These are phyloP conservation scores for Steinernema feltiae DNA, from an alignment of 1,140 invertebrate genomes.

Conservation along the genomic window DNA sequence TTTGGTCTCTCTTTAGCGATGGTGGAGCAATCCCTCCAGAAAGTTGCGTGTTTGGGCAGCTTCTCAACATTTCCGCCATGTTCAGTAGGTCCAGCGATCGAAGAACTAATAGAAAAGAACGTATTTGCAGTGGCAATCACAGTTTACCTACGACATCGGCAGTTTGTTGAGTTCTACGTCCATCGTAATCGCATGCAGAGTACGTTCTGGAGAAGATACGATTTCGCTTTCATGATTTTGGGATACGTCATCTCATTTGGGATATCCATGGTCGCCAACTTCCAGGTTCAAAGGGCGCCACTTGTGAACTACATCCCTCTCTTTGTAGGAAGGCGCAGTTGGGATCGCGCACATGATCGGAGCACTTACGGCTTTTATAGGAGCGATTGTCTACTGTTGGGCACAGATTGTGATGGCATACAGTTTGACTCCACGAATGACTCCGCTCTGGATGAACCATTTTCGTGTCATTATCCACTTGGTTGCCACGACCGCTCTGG, in stretches of 20 bases:
- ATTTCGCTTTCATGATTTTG: slow-evolving; percentile 12
- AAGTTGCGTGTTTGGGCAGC: slow-evolving; percentile 31
- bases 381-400: slow-evolving; percentile 29
- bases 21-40: slow-evolving; percentile 22
- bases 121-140: slow-evolving; percentile 30
- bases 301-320: neutral
- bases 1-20: slow-evolving; percentile 24
- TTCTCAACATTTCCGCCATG: slow-evolving; percentile 29
- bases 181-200: slow-evolving; percentile 12
- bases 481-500: slow-evolving; percentile 15
- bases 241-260: slow-evolving; percentile 23
- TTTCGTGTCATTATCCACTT: slow-evolving; percentile 21
- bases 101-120: neutral
- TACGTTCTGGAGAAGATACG: neutral
- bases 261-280: slow-evolving; percentile 30
- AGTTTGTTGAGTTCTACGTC: slow-evolving; percentile 36
- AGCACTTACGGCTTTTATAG: slow-evolving; percentile 22
- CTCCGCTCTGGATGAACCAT: slow-evolving; percentile 10
- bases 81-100: slow-evolving; percentile 18
- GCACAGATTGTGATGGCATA: slow-evolving; percentile 27
- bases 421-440: slow-evolving; percentile 27
- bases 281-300: slow-evolving; percentile 6
- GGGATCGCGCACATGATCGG: slow-evolving; percentile 9
- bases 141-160: slow-evolving; percentile 29
- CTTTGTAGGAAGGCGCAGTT: slow-evolving; percentile 25